Percentiles rank a stretch among this genome's conserved stretches.
Conservation (phyloP, 2,113 vertebrate species). For the Ivindomyrus marchei region DNA sequence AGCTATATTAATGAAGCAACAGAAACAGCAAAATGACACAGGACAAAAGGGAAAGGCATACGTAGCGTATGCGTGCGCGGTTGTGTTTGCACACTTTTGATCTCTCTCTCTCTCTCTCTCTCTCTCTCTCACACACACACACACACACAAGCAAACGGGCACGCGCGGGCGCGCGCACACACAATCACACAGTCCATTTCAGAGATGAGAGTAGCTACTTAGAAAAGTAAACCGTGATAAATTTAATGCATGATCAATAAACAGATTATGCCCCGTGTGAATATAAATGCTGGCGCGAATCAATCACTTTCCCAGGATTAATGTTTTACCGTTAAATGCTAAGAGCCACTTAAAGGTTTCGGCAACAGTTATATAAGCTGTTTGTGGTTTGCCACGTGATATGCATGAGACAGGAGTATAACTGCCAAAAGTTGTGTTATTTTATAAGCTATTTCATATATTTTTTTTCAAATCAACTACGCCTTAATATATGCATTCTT, state of each 20-base stretch:
- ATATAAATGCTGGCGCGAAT: slow-evolving; percentile 33
- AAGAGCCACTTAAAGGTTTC: slow-evolving; percentile 31
- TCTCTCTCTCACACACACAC: slow-evolving; percentile 21
- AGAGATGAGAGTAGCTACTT: slow-evolving; percentile 26
- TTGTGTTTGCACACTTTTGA: background rate
- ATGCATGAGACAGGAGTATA: background rate
- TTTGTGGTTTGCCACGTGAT: slow-evolving; percentile 7
- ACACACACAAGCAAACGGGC: background rate
- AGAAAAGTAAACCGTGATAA: slow-evolving; percentile 38
- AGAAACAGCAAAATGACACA: background rate
- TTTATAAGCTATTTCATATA: background rate
- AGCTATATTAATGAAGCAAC: background rate
- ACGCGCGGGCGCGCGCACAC: background rate
- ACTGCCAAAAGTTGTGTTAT: background rate
- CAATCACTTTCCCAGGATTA: slow-evolving; percentile 14
- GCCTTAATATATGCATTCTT: background rate
- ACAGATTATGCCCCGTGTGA: slow-evolving; percentile 31
- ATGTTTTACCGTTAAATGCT: slow-evolving; percentile 10
- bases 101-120: slow-evolving; percentile 6
- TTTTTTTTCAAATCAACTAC: background rate
- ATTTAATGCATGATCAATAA: slow-evolving; percentile 35
- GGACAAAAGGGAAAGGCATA: too few relatives aligned
- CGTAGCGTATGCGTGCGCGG: background rate
- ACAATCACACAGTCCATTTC: slow-evolving; percentile 22
- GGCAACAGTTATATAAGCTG: slow-evolving; percentile 36